Percentiles rank a stretch among this genome's conserved stretches.
These are phyloP conservation scores for Halichondria panicea DNA, from an alignment of 37 sponge, comb jelly and placozoan genomes.

Conservation along the genomic window DNA sequence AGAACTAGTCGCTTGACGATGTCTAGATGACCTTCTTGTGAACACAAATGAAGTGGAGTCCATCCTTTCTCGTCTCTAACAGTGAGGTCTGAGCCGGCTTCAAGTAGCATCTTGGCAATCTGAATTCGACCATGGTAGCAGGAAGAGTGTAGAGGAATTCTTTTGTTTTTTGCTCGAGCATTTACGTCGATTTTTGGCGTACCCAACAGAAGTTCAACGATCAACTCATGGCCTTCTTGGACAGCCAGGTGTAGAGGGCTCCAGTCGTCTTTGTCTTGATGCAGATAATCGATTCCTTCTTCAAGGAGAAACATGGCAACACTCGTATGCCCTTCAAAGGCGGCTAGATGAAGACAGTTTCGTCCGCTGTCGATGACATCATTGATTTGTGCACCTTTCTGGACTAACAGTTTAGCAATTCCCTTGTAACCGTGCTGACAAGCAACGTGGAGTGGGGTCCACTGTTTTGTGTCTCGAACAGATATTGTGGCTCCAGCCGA, in stretches of 20 bases:
- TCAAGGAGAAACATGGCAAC: slow-evolving; percentile 61
- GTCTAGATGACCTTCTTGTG: slow-evolving; percentile 70
- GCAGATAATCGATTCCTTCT: slow-evolving; percentile 35
- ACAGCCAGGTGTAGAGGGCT: slow-evolving; percentile 80
- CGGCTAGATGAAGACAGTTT: slow-evolving; percentile 75
- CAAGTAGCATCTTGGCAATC: slow-evolving; percentile 58
- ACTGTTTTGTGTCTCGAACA: slow-evolving; percentile 57
- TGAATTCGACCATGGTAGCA: slow-evolving; percentile 53
- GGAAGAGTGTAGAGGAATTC: slow-evolving; percentile 77
- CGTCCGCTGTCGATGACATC: slow-evolving; percentile 64
- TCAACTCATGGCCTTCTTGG: slow-evolving; percentile 71
- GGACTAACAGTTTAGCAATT: slow-evolving; percentile 55
- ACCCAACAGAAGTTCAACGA: slow-evolving; percentile 46
- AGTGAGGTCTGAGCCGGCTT: slow-evolving; percentile 37
- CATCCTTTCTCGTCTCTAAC: slow-evolving; percentile 80
- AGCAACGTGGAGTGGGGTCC: slow-evolving; percentile 81
- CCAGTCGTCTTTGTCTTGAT: slow-evolving; percentile 82
- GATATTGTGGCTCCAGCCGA: slow-evolving; percentile 40
- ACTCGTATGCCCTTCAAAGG: slow-evolving; percentile 70
- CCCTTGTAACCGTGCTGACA: slow-evolving; percentile 67
- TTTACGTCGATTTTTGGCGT: slow-evolving; percentile 40
- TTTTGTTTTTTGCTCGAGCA: slow-evolving; percentile 63
- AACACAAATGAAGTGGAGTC: slow-evolving; percentile 78
- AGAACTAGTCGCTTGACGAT: slow-evolving; percentile 48
- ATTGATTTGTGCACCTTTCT: slow-evolving; percentile 43